Evolutionary conservation across 2,888 invertebrate species (phyloP).

Genomic region (Perizoma flavofasciatum): DNA sequence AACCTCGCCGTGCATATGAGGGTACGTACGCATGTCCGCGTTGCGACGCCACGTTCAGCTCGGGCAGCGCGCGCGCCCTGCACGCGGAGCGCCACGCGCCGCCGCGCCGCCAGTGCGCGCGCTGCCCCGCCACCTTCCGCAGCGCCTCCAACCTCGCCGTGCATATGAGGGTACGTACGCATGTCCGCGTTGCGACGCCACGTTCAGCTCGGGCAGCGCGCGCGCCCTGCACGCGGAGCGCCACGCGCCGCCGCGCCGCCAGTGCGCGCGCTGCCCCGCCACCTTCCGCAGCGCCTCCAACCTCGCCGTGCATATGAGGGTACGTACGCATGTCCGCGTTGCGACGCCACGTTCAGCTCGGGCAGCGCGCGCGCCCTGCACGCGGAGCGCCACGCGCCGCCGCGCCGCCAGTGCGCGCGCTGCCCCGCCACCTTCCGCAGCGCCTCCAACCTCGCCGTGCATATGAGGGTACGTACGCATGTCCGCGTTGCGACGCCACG

Average conservation of each 20-base stretch:
- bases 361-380: neutral
- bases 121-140: neutral
- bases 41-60: neutral
- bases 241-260: conserved; percentile 1
- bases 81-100: conserved; percentile 3
- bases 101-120: neutral
- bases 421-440: neutral
- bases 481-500: neutral
- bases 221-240: neutral
- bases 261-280: neutral
- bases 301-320: neutral
- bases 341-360: neutral
- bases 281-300: neutral
- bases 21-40: neutral
- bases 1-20: conserved; percentile 2
- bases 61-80: neutral
- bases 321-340: neutral
- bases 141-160: conserved; percentile 2
- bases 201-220: neutral
- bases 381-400: conserved; percentile 1
- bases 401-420: neutral
- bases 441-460: conserved; percentile 3
- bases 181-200: neutral
- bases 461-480: neutral
- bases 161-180: neutral